phyloP scores from a whole-genome alignment of 2,888 invertebrate species.

The Venusia cambrica region DNA sequence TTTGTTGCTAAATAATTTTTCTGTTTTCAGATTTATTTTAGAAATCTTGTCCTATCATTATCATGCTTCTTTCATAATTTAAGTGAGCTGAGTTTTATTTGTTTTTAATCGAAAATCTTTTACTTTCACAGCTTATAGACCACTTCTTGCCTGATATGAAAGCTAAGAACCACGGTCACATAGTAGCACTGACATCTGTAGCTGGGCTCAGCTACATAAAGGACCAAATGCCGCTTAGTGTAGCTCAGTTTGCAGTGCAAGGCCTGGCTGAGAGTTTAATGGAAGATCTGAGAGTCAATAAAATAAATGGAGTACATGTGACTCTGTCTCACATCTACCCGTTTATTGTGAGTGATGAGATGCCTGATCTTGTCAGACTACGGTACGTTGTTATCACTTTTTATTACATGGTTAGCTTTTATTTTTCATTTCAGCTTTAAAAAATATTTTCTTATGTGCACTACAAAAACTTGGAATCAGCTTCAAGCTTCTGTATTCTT shows the following conservation, averaged over 20 bases:
- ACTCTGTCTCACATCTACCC: constrained; percentile 84
- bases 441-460: no score
- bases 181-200: constrained; percentile 82
- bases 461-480: no score
- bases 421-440: no score
- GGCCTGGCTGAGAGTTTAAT: constrained; percentile 83
- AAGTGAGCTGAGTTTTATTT: no score
- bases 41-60: no score
- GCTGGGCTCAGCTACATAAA: constrained; percentile 82
- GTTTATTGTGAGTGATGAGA: constrained; percentile 79
- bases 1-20: no score
- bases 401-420: no score
- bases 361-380: constrained; percentile 73
- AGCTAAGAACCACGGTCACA: constrained; percentile 79
- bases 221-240: constrained; percentile 81
- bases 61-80: no score
- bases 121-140: constrained; percentile 79
- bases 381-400: constrained; percentile 64
- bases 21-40: no score
- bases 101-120: no score
- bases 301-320: constrained; percentile 78
- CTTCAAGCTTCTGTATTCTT: no score
- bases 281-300: constrained; percentile 81
- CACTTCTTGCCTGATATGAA: constrained; percentile 83
- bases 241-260: constrained; percentile 84